Evolutionary conservation across 2,888 invertebrate genomes (phyloP).

Genomic region (Melanostoma scalare): DNA sequence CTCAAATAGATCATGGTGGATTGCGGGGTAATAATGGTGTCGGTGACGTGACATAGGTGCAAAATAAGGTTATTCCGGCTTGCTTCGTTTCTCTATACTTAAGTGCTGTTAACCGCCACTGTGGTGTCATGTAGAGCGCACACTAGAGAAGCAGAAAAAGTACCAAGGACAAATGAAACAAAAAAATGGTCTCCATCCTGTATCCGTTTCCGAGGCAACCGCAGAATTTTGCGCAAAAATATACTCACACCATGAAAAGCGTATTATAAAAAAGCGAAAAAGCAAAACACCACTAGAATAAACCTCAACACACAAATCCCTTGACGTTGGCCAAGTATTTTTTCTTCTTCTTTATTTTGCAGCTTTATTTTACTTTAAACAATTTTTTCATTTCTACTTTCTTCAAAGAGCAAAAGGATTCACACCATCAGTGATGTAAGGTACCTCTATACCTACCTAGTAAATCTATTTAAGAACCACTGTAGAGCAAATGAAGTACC

Average conservation of each 20-base stretch:
- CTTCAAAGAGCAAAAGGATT: constrained; percentile 55
- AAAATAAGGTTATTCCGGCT: constrained; percentile 53
- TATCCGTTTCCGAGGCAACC: constrained; percentile 60
- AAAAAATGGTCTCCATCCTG: constrained; percentile 47
- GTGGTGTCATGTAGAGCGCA: constrained; percentile 63
- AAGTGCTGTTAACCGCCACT: constrained; percentile 68
- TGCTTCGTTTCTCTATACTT: constrained; percentile 58
- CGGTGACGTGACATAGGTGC: constrained; percentile 8
- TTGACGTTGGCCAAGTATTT: constrained; percentile 57
- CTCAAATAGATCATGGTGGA: neutral
- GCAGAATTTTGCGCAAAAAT: constrained; percentile 63
- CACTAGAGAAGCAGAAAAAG: constrained; percentile 36
- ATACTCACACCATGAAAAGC: neutral
- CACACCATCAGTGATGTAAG: constrained; percentile 64
- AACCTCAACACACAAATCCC: constrained; percentile 66
- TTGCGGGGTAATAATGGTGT: neutral
- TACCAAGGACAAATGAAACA: constrained; percentile 56
- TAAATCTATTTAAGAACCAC: constrained; percentile 64
- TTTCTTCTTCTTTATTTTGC: constrained; percentile 16
- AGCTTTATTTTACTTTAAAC: constrained; percentile 21
- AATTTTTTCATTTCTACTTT: constrained; percentile 7
- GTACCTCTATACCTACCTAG: constrained; percentile 3
- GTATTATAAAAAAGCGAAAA: constrained; percentile 19
- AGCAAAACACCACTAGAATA: constrained; percentile 25
- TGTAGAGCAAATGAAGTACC: constrained; percentile 32